phyloP scores from a whole-genome alignment of 1,140 invertebrate genomes.

The Nasonia longicornis region DNA sequence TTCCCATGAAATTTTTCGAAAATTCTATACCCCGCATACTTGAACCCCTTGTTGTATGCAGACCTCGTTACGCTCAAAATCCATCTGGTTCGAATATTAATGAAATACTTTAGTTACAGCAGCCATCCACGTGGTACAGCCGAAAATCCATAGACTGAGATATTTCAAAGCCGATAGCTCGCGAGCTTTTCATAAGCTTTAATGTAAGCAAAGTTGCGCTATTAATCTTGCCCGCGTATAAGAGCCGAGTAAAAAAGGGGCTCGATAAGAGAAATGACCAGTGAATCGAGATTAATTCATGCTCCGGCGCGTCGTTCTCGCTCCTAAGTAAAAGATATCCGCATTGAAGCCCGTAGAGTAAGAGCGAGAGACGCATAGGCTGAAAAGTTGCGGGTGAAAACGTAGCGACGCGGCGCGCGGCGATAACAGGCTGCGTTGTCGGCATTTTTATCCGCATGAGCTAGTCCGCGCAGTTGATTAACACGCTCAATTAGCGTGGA shows the following conservation, averaged over 20 bases:
- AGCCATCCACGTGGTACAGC: too few relatives aligned
- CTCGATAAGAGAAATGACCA: not conserved
- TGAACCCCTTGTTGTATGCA: too few relatives aligned
- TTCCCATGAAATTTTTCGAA: too few relatives aligned
- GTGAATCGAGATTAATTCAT: not conserved
- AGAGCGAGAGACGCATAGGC: not conserved
- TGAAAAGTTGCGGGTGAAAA: constrained; percentile 24
- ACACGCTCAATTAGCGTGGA: constrained; percentile 25
- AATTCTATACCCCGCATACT: too few relatives aligned
- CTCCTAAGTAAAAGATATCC: not conserved
- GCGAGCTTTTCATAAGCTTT: constrained; percentile 1
- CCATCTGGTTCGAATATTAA: not conserved
- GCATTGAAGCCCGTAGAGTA: not conserved
- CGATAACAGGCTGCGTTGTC: not conserved
- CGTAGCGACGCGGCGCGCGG: constrained; percentile 3
- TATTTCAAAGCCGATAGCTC: not conserved
- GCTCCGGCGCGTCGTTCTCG: not conserved
- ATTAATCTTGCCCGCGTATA: not conserved
- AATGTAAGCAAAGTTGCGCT: not conserved
- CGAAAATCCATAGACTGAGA: not conserved
- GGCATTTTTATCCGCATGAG: constrained; percentile 11
- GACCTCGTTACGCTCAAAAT: too few relatives aligned
- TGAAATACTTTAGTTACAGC: not conserved
- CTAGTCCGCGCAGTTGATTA: not conserved
- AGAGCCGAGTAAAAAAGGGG: not conserved